A percentile compares a stretch with the other conserved stretches of the same genome.
phyloP scores from a whole-genome alignment of 2,888 invertebrate species.

The Meteorus cinctellus region DNA sequence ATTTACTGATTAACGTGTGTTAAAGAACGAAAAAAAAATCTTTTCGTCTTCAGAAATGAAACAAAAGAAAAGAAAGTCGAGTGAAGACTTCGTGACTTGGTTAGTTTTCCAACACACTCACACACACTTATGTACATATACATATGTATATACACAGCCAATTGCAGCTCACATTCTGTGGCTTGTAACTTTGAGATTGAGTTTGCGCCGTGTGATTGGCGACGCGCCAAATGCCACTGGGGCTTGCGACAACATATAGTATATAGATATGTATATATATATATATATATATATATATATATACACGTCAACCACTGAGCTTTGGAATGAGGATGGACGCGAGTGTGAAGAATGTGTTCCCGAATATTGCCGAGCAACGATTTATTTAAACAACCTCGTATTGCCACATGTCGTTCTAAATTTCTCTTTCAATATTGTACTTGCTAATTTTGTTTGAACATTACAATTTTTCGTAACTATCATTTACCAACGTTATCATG shows the following conservation, averaged over 20 bases:
- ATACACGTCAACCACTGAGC: background rate
- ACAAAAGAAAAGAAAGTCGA: background rate
- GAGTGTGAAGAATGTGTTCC: conserved; percentile 14
- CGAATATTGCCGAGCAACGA: conserved; percentile 14
- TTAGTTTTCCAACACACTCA: background rate
- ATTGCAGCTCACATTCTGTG: conserved; percentile 5
- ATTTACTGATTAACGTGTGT: conserved; percentile 13
- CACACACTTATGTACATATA: background rate
- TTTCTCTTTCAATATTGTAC: background rate
- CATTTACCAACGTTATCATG: background rate
- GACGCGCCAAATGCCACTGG: conserved; percentile 28
- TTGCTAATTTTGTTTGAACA: background rate
- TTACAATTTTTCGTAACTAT: background rate
- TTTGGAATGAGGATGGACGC: background rate
- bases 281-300: background rate
- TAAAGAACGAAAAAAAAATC: background rate
- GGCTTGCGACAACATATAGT: conserved; percentile 11
- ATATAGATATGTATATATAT: conserved; percentile 12
- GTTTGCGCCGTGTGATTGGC: conserved; percentile 33
- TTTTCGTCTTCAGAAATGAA: background rate
- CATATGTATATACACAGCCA: background rate
- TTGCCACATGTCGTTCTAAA: background rate
- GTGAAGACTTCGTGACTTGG: conserved; percentile 13
- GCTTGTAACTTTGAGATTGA: conserved; percentile 30
- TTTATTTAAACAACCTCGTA: background rate